Percentiles rank a stretch among this genome's conserved stretches.
phyloP scores from a whole-genome alignment of 2,888 invertebrate species.

The Microctonus aethiopoides region DNA sequence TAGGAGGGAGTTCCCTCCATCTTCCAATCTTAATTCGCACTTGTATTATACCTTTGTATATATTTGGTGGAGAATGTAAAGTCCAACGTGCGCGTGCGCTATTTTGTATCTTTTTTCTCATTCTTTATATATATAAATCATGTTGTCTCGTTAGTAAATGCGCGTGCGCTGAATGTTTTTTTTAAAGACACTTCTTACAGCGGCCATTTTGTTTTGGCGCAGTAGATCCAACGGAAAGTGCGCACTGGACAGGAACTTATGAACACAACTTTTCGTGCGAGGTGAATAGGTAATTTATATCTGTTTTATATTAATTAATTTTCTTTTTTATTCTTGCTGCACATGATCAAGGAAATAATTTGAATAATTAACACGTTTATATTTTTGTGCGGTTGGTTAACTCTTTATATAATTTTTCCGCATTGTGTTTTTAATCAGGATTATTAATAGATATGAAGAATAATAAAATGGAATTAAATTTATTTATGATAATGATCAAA shows the following conservation, averaged over 20 bases:
- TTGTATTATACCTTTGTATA: slow-evolving; percentile 29
- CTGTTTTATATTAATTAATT: background rate
- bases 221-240: background rate
- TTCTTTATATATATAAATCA: no score
- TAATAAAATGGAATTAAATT: background rate
- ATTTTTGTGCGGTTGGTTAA: background rate
- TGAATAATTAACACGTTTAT: background rate
- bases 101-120: slow-evolving; percentile 1
- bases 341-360: background rate
- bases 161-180: background rate
- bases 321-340: background rate
- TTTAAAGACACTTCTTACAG: no score
- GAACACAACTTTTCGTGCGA: no score
- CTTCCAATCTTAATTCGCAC: slow-evolving; percentile 40
- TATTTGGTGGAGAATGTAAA: slow-evolving; percentile 15
- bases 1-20: slow-evolving; percentile 1
- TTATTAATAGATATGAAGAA: background rate
- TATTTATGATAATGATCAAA: slow-evolving; percentile 33
- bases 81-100: background rate
- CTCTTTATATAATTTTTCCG: background rate
- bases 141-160: slow-evolving; percentile 1
- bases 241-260: background rate
- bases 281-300: background rate
- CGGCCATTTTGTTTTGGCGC: background rate
- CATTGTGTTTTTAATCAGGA: background rate